Evolutionary conservation across 1,140 invertebrate species (phyloP), one percentile per base, ranked within the genome.

Genomic region (Aleiodes sp.): DNA sequence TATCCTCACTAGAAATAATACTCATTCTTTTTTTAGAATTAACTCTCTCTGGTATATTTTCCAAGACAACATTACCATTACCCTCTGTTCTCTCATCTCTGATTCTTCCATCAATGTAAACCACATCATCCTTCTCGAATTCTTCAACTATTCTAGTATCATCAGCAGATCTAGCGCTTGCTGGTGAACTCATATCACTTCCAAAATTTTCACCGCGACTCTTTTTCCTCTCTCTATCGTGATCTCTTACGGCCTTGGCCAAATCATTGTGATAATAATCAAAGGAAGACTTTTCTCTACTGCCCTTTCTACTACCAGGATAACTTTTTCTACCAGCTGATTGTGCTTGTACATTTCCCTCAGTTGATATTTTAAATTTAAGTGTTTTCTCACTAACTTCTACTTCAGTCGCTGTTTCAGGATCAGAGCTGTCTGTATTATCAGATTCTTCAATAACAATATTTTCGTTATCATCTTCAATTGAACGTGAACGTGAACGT

Each of bases 301-400:
- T 89, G 8, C 89, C 89, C 75, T 90, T 90, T 2, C 89, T 75
- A 28, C 88, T 89, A 3, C 89, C 89, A 0, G 89, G 88, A 77
- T 89, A 89, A 74, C 89, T 90, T 75, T 89, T 90, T 0, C 89
- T 77, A 1, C 89, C 89, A 12, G 61, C 70, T 28, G 75, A 74
- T 9, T 28, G 72, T 43, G 64, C 70, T 19, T 80, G 77, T 8
- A 82, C 57, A 7, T 81, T 84, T 62, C 89, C 87, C 76, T 93
- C 91, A 0, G 92, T 93, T 9, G 92, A 91, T 67, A 92, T 91
- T 77, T 92, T 92, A 73, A 92, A 92, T 75, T 93, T 93, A 0
- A 93, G 87, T 1, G 92, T 90, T 77, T 92, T 92, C 75, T 94
- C 92, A 59, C 91, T 92, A 59, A 93, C 88, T 74, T 92, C 92